Evolutionary conservation across 2,797 vertebrate genomes (phyloP).

Genomic region (Leptoclinus maculatus): DNA sequence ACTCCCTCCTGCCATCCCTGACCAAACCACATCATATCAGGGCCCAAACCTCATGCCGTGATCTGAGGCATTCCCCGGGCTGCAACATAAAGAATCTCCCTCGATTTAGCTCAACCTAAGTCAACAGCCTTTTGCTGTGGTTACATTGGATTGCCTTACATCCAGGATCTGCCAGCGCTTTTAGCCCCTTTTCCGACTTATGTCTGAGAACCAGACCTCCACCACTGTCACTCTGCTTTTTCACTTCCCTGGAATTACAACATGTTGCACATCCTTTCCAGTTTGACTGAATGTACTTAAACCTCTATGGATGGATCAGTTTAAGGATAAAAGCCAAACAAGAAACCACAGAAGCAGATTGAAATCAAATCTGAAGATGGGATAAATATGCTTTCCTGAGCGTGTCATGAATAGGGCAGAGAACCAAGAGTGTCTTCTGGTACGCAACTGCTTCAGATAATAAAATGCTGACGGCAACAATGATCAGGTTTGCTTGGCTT

Average conservation of each 20-base stretch:
- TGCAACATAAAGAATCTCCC: constrained; percentile 70
- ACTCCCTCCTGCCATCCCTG: constrained; percentile 57
- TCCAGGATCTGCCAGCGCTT: constrained; percentile 52
- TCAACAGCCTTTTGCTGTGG: constrained; percentile 73
- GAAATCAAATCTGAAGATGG: constrained; percentile 34
- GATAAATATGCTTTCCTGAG: constrained; percentile 36
- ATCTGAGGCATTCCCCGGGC: constrained; percentile 76
- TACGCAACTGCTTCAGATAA: constrained; percentile 26
- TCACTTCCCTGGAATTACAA: constrained; percentile 48
- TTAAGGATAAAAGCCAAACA: constrained; percentile 36
- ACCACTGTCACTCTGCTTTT: constrained; percentile 44
- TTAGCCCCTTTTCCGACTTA: constrained; percentile 51
- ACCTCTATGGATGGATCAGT: constrained; percentile 25
- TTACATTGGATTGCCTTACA: constrained; percentile 60
- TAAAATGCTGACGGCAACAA: constrained; percentile 44
- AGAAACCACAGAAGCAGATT: constrained; percentile 22
- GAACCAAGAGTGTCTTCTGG: constrained; percentile 26
- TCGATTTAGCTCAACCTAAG: constrained; percentile 73
- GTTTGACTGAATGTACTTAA: constrained; percentile 28
- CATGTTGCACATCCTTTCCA: constrained; percentile 48
- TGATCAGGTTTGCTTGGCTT: constrained; percentile 44
- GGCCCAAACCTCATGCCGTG: constrained; percentile 73
- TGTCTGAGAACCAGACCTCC: constrained; percentile 54
- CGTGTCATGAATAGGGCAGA: constrained; percentile 17
- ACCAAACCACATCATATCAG: constrained; percentile 79